phyloP scores from a whole-genome alignment of 2,888 invertebrate genomes.

The Eristalis pertinax region DNA sequence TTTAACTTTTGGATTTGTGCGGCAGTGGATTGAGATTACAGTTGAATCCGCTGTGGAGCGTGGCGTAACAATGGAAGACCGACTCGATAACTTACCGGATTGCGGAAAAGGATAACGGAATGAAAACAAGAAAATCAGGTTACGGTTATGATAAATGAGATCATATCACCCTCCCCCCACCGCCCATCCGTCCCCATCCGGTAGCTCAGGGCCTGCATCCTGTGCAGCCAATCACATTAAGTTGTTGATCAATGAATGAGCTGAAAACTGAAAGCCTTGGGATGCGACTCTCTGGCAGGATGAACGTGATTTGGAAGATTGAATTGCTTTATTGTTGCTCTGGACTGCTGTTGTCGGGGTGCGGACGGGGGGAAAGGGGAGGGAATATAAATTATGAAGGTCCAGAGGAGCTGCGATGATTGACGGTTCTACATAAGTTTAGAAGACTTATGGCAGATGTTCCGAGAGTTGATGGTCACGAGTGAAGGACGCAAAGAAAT shows the following conservation, averaged over 20 bases:
- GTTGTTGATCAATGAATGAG: neutral
- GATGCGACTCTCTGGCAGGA: neutral
- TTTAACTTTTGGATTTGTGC: constrained; percentile 47
- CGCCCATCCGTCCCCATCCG: neutral
- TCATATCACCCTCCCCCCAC: constrained; percentile 4
- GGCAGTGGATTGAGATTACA: constrained; percentile 36
- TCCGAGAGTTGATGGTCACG: neutral
- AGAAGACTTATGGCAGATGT: neutral
- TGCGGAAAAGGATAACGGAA: constrained; percentile 8
- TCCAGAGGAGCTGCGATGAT: neutral
- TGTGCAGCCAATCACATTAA: constrained; percentile 35
- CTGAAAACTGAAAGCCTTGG: neutral
- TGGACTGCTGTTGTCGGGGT: neutral
- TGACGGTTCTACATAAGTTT: neutral
- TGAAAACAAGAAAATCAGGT: constrained; percentile 35
- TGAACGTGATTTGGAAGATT: neutral
- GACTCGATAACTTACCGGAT: constrained; percentile 11
- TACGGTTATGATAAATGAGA: constrained; percentile 40
- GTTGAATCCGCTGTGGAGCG: constrained; percentile 21
- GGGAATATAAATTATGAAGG: neutral
- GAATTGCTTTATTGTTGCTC: neutral
- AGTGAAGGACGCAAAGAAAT: neutral
- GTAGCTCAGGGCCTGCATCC: neutral
- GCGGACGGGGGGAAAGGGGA: neutral
- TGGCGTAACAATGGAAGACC: constrained; percentile 3